Conservation (phyloP, 2,888 invertebrate genomes). For the Chrysolina americana region DNA sequence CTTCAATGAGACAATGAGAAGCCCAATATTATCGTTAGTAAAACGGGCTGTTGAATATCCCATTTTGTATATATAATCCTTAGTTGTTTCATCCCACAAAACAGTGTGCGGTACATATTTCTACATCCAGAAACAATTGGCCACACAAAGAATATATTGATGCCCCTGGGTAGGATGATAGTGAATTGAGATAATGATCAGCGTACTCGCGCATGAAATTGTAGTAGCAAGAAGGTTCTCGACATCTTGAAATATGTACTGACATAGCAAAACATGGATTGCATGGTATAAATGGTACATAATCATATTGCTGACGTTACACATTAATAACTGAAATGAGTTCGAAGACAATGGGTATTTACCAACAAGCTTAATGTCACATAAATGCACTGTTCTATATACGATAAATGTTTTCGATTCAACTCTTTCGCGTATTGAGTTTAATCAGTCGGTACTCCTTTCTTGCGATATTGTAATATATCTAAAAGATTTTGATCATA, state of each 20-base stretch:
- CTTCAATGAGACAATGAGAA: too few relatives aligned
- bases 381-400: too few relatives aligned
- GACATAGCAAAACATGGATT: conserved; percentile 6
- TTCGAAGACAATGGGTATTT: conserved; percentile 16
- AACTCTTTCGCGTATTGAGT: too few relatives aligned
- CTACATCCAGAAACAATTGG: not conserved
- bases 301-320: not conserved
- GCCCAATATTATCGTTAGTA: too few relatives aligned
- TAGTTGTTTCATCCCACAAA: too few relatives aligned
- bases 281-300: conserved; percentile 2
- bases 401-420: too few relatives aligned
- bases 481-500: too few relatives aligned
- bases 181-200: conserved; percentile 10
- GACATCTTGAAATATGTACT: not conserved
- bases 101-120: not conserved
- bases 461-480: too few relatives aligned
- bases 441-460: too few relatives aligned
- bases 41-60: too few relatives aligned
- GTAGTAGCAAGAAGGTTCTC: conserved; percentile 5
- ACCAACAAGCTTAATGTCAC: conserved; percentile 12
- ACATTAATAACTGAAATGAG: conserved; percentile 6
- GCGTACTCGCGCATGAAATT: conserved; percentile 10
- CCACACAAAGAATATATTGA: not conserved
- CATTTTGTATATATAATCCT: too few relatives aligned
- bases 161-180: not conserved